Conservation (phyloP, 2,888 invertebrate species). For the Acronicta psi region DNA sequence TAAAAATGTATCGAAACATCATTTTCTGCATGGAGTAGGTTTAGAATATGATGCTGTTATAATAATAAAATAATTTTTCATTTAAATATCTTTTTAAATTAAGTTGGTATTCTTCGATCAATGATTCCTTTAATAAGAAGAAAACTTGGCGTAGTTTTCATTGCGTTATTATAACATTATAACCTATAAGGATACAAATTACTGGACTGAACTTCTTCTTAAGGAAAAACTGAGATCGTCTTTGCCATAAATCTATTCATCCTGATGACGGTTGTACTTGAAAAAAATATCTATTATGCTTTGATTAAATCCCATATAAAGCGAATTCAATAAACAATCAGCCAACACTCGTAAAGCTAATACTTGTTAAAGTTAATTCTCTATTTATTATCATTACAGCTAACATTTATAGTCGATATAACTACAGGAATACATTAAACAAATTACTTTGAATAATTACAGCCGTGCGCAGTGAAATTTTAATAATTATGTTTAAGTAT, state of each 20-base stretch:
- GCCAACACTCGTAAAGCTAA: slow-evolving; percentile 53
- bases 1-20: too few species aligned
- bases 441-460: slow-evolving; percentile 32
- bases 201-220: slow-evolving; percentile 5
- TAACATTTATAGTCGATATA: slow-evolving; percentile 58
- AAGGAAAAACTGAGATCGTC: slow-evolving; percentile 27
- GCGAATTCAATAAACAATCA: slow-evolving; percentile 45
- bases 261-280: slow-evolving; percentile 18
- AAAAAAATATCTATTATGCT: slow-evolving; percentile 29
- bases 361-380: slow-evolving; percentile 50
- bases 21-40: neutral
- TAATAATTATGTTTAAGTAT: slow-evolving; percentile 13
- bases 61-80: too few species aligned
- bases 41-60: neutral
- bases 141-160: neutral
- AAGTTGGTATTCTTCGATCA: neutral
- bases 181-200: neutral
- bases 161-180: neutral
- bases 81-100: too few species aligned
- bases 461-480: slow-evolving; percentile 34
- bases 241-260: slow-evolving; percentile 17
- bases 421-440: slow-evolving; percentile 52
- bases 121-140: neutral
- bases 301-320: slow-evolving; percentile 38
- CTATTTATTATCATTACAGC: slow-evolving; percentile 56